Evolutionary conservation across 2,113 vertebrate species (phyloP).

Genomic region (Catharus fuscescens): DNA sequence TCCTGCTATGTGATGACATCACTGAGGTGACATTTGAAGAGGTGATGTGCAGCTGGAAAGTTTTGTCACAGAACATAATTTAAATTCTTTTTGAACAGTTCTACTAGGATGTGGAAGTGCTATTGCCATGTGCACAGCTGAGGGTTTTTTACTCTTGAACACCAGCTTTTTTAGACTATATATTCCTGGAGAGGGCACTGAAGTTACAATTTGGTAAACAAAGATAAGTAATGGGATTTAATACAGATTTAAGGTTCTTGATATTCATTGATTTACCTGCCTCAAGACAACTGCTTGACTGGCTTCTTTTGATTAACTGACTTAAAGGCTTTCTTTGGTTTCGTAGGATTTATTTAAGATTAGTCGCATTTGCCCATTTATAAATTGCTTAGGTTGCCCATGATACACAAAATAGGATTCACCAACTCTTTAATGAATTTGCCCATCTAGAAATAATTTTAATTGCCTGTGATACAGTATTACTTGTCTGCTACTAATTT

Average conservation of each 20-base stretch:
- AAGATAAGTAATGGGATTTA: conserved; percentile 52
- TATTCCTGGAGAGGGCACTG: background rate
- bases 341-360: conserved; percentile 44
- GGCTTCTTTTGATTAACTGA: conserved; percentile 55
- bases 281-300: conserved; percentile 7
- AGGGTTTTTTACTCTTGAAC: background rate
- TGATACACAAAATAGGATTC: background rate
- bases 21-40: background rate
- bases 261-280: conserved; percentile 47
- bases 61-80: background rate
- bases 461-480: conserved; percentile 3
- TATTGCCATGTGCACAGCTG: background rate
- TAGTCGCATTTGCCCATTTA: conserved; percentile 12
- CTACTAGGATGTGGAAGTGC: background rate
- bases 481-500: conserved; percentile 8
- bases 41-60: background rate
- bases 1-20: background rate
- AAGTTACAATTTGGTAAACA: conserved; percentile 50
- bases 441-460: background rate
- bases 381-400: background rate
- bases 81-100: background rate
- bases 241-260: conserved; percentile 38
- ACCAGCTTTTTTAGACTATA: background rate
- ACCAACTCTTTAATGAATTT: background rate
- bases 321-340: conserved; percentile 48